Evolutionary conservation across 1,140 invertebrate species (phyloP).

Genomic region (Centruroides vittatus): DNA sequence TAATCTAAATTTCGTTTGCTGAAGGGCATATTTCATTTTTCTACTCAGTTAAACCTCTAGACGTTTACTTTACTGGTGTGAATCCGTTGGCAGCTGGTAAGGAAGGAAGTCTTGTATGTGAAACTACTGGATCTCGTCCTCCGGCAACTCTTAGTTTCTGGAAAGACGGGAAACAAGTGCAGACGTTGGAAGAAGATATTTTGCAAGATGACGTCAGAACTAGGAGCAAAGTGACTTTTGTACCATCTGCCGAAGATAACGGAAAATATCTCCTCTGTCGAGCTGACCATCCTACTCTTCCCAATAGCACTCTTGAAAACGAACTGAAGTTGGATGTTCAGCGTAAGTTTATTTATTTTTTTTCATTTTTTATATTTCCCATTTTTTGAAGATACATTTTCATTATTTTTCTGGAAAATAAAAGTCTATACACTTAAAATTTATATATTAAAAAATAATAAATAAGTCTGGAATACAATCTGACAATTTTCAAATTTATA

Average conservation of each 20-base stretch:
- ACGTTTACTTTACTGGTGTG: constrained; percentile 46
- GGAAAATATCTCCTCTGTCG: constrained; percentile 68
- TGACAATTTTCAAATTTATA: too few relatives aligned
- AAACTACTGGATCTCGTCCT: constrained; percentile 20
- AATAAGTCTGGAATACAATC: too few relatives aligned
- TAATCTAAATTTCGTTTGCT: too few relatives aligned
- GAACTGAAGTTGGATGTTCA: constrained; percentile 41
- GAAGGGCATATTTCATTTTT: neutral
- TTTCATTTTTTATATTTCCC: too few relatives aligned
- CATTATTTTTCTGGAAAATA: too few relatives aligned
- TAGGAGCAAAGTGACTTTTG: constrained; percentile 16
- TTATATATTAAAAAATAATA: too few relatives aligned
- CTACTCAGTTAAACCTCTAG: constrained; percentile 61
- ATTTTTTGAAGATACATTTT: too few relatives aligned
- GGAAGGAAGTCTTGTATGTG: constrained; percentile 19
- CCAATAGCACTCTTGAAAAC: constrained; percentile 57
- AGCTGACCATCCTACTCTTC: constrained; percentile 51
- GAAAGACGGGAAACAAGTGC: constrained; percentile 15
- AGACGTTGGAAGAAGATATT: constrained; percentile 10
- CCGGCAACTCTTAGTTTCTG: constrained; percentile 22
- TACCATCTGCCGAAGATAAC: constrained; percentile 57
- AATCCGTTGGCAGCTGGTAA: constrained; percentile 18
- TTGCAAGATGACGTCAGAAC: constrained; percentile 17
- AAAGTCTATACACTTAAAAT: too few relatives aligned
- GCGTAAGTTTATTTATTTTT: constrained; percentile 32